phyloP scores from a whole-genome alignment of 2,888 invertebrate species.

The Fabriciana adippe region DNA sequence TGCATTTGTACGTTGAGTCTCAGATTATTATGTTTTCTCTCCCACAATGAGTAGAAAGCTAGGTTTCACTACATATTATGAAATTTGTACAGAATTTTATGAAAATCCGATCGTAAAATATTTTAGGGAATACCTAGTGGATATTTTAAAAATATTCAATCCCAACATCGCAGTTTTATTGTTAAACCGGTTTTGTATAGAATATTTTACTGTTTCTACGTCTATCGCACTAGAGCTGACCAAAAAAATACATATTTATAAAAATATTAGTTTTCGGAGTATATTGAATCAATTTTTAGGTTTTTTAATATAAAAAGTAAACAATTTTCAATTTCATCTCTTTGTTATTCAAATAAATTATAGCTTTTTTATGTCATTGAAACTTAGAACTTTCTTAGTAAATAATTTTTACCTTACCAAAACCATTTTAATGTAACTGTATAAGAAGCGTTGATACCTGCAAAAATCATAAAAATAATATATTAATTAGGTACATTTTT shows the following conservation, averaged over 20 bases:
- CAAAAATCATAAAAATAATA: too few relatives aligned
- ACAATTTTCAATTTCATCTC: not conserved
- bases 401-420: too few relatives aligned
- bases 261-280: not conserved
- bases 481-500: too few relatives aligned
- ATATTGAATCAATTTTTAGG: not conserved
- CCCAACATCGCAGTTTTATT: not conserved
- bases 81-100: too few relatives aligned
- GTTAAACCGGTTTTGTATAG: constrained; percentile 12
- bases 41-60: too few relatives aligned
- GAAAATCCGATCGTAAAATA: not conserved
- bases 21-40: too few relatives aligned
- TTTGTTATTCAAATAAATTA: not conserved
- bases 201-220: constrained; percentile 3
- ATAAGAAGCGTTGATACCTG: too few relatives aligned
- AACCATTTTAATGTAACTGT: too few relatives aligned
- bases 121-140: not conserved
- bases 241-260: constrained; percentile 3
- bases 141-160: constrained; percentile 10
- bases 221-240: not conserved
- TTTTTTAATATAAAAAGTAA: not conserved
- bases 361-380: too few relatives aligned
- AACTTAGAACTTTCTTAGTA: too few relatives aligned
- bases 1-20: too few relatives aligned
- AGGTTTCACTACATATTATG: too few relatives aligned